Conservation (phyloP, 1,140 invertebrate genomes). For the Hycleus phaleratus region DNA sequence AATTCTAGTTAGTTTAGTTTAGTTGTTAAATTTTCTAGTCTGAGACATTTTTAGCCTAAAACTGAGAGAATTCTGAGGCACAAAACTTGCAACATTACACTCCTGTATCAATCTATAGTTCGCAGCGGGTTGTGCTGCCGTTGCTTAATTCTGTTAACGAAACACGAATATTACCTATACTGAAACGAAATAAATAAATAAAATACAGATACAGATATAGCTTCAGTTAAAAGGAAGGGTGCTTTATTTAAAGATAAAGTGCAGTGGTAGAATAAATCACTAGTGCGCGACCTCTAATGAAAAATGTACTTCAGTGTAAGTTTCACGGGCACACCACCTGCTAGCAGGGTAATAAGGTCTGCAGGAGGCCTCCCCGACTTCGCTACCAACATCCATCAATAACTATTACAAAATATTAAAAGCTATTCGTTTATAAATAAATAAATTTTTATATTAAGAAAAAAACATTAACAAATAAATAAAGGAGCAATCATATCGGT, state of each 20-base stretch:
- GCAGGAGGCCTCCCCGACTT: slow-evolving; percentile 24
- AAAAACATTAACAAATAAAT: too few relatives aligned
- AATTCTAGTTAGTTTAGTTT: too few relatives aligned
- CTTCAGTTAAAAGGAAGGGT: slow-evolving; percentile 9
- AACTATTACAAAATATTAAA: slow-evolving; percentile 28
- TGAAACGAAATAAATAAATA: too few relatives aligned
- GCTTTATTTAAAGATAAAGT: slow-evolving; percentile 19
- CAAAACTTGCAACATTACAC: too few relatives aligned
- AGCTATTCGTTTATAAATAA: too few relatives aligned
- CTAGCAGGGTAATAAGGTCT: slow-evolving; percentile 32
- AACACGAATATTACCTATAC: too few relatives aligned
- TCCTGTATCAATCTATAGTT: slow-evolving; percentile 11
- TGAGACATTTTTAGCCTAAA: too few relatives aligned
- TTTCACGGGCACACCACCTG: slow-evolving; percentile 29
- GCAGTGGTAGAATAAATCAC: slow-evolving; percentile 23
- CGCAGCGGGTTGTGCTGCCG: slow-evolving; percentile 22
- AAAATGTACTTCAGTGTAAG: slow-evolving; percentile 27
- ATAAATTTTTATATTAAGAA: too few relatives aligned
- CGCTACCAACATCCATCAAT: slow-evolving; percentile 35
- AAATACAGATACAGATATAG: background rate
- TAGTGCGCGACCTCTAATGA: slow-evolving; percentile 22
- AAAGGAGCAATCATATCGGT: too few relatives aligned
- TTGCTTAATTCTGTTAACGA: slow-evolving; percentile 27
- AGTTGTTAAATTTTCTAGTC: too few relatives aligned
- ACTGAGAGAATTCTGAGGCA: too few relatives aligned